Conservation (phyloP, 2,113 vertebrate species). For the Trogon melanurus region DNA sequence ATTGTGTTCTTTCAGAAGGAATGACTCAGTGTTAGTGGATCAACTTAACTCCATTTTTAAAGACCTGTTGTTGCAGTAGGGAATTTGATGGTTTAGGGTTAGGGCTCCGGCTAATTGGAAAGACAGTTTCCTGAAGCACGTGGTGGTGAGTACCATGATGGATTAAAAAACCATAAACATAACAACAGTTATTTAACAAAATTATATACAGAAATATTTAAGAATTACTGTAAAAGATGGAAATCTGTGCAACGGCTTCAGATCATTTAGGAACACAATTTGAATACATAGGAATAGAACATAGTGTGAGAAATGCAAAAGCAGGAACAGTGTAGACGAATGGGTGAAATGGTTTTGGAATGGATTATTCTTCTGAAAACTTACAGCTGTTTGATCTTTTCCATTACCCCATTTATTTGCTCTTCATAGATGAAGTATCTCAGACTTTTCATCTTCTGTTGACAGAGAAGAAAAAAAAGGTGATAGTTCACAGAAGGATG, state of each 20-base stretch:
- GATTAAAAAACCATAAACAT: neutral
- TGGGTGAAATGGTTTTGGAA: neutral
- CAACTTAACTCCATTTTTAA: neutral
- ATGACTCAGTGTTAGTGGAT: neutral
- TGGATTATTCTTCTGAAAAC: neutral
- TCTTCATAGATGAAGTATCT: neutral
- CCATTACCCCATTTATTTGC: neutral
- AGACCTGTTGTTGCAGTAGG: neutral
- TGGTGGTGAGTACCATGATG: neutral
- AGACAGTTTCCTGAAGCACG: neutral
- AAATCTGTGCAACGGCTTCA: neutral
- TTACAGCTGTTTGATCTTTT: neutral
- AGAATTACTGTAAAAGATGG: neutral
- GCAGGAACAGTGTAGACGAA: neutral
- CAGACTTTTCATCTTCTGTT: neutral
- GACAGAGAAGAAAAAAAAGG: neutral
- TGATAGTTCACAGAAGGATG: neutral
- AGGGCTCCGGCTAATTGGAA: neutral
- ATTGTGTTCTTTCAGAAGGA: neutral
- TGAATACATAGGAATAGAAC: neutral
- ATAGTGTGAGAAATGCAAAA: neutral
- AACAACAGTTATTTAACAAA: neutral
- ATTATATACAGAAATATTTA: neutral
- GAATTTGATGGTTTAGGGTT: neutral
- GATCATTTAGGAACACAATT: neutral